A percentile compares a stretch with the other conserved stretches of the same genome.
phyloP scores from a whole-genome alignment of 2,113 vertebrate genomes.

The Brienomyrus longianalis region DNA sequence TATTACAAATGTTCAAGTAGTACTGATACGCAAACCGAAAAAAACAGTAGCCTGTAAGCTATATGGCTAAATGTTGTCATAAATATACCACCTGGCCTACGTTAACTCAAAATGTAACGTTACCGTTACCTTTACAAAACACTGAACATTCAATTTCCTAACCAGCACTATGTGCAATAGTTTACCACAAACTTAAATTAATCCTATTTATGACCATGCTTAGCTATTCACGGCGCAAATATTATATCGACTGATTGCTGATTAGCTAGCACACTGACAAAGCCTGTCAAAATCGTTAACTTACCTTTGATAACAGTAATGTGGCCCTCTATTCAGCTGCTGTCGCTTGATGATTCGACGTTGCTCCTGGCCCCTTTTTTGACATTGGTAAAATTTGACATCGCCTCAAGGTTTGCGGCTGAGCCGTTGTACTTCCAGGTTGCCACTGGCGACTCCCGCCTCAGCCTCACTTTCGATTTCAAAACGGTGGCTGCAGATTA shows the following conservation, averaged over 20 bases:
- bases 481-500: background rate
- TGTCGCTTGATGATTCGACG: background rate
- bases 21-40: background rate
- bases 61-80: background rate
- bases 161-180: background rate
- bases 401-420: background rate
- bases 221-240: background rate
- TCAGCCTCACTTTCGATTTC: background rate
- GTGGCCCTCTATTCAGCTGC: background rate
- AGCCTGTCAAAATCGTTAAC: background rate
- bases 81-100: background rate
- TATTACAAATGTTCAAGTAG: background rate
- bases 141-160: background rate
- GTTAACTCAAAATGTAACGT: background rate
- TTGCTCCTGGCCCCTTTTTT: background rate
- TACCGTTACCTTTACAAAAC: background rate
- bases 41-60: background rate
- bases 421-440: background rate
- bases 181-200: background rate
- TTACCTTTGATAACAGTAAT: background rate
- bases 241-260: background rate
- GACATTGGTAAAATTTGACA: background rate
- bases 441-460: background rate
- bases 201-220: background rate
- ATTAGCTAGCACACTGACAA: background rate